Conservation (phyloP, 2,113 vertebrate genomes). For the Synchiropus splendidus region DNA sequence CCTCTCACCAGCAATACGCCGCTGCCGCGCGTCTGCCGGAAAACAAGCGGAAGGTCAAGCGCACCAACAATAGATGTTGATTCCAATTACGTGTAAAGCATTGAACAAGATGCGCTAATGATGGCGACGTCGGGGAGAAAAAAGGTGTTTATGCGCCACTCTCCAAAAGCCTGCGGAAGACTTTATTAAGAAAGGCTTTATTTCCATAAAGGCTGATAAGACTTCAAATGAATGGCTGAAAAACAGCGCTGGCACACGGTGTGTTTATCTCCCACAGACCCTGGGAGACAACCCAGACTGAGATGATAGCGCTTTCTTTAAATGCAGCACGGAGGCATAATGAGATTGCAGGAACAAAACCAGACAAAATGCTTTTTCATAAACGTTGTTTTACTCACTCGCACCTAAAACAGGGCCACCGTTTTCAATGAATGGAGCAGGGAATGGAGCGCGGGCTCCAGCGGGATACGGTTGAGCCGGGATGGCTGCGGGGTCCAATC, state of each 20-base stretch:
- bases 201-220: slow-evolving; percentile 61
- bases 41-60: slow-evolving; percentile 64
- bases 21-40: slow-evolving; percentile 55
- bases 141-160: slow-evolving; percentile 58
- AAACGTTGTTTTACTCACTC: slow-evolving; percentile 68
- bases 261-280: slow-evolving; percentile 48
- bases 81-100: slow-evolving; percentile 65
- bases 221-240: slow-evolving; percentile 58
- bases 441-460: slow-evolving; percentile 87
- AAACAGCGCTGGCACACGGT: too few species aligned
- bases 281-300: slow-evolving; percentile 61
- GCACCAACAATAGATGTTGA: slow-evolving; percentile 63
- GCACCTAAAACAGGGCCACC: slow-evolving; percentile 70
- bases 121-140: slow-evolving; percentile 45
- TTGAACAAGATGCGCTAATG: slow-evolving; percentile 63
- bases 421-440: slow-evolving; percentile 99
- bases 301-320: slow-evolving; percentile 55
- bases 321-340: slow-evolving; percentile 49
- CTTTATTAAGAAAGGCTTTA: slow-evolving; percentile 59
- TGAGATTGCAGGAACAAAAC: slow-evolving; percentile 75
- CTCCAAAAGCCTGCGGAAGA: slow-evolving; percentile 48
- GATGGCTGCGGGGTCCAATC: slow-evolving; percentile 91
- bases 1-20: slow-evolving; percentile 49
- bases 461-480: slow-evolving; percentile 87
- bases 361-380: slow-evolving; percentile 75